Evolutionary conservation across 1,140 invertebrate species (phyloP).

Genomic region (Propsilocerus akamusi): DNA sequence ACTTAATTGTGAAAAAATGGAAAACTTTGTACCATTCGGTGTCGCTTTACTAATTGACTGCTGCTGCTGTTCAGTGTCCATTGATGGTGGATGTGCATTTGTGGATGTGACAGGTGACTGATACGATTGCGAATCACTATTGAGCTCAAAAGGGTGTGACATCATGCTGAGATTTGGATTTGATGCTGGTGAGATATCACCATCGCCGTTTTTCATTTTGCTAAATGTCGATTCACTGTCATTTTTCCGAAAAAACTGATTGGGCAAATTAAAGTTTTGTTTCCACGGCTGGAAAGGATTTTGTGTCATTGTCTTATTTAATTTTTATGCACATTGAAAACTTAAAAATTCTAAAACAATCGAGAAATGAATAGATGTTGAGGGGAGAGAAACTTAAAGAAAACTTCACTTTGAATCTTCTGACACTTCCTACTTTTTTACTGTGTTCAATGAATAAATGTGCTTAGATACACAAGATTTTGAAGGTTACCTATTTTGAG

Average conservation of each 20-base stretch:
- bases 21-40: neutral
- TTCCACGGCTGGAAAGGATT: constrained; percentile 1
- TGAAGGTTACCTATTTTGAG: constrained; percentile 1
- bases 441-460: too few relatives aligned
- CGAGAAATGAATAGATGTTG: neutral
- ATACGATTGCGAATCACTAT: neutral
- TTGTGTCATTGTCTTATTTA: neutral
- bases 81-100: neutral
- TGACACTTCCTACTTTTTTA: neutral
- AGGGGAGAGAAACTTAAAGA: neutral
- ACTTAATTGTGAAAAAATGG: neutral
- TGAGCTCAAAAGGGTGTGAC: neutral
- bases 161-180: neutral
- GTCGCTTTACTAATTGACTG: neutral
- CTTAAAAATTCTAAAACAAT: neutral
- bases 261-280: neutral
- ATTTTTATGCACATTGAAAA: neutral
- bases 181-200: neutral
- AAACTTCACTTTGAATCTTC: neutral
- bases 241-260: neutral
- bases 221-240: neutral
- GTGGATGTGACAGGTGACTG: neutral
- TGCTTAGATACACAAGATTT: neutral
- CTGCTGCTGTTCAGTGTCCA: neutral
- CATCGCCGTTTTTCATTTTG: neutral